Base-by-base conservation (phyloP, 2,888 invertebrate species). In the Nebria salina region DNA sequence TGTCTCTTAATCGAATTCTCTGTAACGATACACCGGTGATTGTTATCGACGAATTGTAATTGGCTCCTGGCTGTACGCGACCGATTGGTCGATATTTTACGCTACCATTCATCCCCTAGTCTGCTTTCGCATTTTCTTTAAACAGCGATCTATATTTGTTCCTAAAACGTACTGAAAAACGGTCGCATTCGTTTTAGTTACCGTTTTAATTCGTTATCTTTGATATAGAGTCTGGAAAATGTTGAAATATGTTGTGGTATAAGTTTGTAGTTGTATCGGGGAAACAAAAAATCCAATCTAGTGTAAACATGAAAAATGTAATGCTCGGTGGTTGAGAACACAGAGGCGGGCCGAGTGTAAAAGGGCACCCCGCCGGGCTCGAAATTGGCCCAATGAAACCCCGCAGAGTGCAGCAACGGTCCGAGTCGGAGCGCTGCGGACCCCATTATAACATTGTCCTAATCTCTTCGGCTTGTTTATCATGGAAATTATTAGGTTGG, bases 31-130 rank as follows among this genome's bases (percentile, higher is more conserved):
- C 43, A 83, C 81, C 70, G 70, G 83, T 78, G 84, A 85, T 84
- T 84, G 76, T 86, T 85, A 87, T 87, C 88, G 87, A 87, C 86
- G 85, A 84, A 85, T 85, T 87, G 87, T 87, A 88, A 88, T 87
- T 87, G 87, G 87, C 87, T 86, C 85, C 86, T 85, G 87, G 86
- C 86, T 86, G 87, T 86, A 86, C 87, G 86, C 70, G 54, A 54
- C 54, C 41, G 43, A 73, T 73, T 42, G 43, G 43, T 15, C 34
- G 13, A 72, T 41, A 34, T 26, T 54, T 54, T 54, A 2, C 54
- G 11, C 54, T 54, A 7, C 54, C 54, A 11, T 54, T 54, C 54
- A 8, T 54, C 54, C 34, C 34, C 34, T 34, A 34, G 5, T 34
- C 34, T 34, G 34, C 5, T 34, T 34, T 34, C 2, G 34, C 34